These are phyloP conservation scores for Pithys albifrons DNA, from an alignment of 2,113 vertebrate species.

Conservation along the genomic window DNA sequence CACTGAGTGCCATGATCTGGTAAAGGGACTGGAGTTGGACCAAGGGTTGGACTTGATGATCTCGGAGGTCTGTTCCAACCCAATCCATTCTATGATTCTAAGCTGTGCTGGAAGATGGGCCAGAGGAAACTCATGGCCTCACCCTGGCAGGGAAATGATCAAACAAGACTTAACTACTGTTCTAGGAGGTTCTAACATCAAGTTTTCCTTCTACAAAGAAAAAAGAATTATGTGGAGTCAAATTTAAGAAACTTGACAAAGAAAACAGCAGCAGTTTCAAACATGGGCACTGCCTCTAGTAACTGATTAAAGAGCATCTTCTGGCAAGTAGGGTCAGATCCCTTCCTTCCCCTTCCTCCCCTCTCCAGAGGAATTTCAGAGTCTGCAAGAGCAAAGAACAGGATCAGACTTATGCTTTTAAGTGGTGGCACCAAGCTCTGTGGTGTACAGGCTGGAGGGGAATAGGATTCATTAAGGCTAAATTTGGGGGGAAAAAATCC, in stretches of 20 bases:
- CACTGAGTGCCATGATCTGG: no score
- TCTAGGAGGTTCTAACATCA: not conserved
- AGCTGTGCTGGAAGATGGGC: not conserved
- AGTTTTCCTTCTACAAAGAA: not conserved
- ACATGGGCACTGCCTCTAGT: not conserved
- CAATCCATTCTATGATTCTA: no score
- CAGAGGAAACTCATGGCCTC: not conserved
- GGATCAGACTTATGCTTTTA: not conserved
- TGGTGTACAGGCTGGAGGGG: not conserved
- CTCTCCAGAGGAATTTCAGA: not conserved
- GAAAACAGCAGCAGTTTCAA: not conserved
- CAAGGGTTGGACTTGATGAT: no score
- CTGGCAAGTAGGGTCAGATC: not conserved
- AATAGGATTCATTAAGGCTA: not conserved
- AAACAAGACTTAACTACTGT: not conserved
- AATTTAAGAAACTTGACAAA: not conserved
- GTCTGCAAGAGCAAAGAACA: not conserved
- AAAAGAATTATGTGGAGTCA: not conserved
- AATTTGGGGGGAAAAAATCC: not conserved
- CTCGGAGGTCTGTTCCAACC: no score
- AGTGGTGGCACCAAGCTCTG: not conserved
- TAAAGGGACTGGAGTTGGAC: no score
- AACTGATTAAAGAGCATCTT: not conserved
- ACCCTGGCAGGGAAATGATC: not conserved
- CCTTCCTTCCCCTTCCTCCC: not conserved